phyloP scores from a whole-genome alignment of 1,140 invertebrate species.

The Macrosteles quadrilineatus region DNA sequence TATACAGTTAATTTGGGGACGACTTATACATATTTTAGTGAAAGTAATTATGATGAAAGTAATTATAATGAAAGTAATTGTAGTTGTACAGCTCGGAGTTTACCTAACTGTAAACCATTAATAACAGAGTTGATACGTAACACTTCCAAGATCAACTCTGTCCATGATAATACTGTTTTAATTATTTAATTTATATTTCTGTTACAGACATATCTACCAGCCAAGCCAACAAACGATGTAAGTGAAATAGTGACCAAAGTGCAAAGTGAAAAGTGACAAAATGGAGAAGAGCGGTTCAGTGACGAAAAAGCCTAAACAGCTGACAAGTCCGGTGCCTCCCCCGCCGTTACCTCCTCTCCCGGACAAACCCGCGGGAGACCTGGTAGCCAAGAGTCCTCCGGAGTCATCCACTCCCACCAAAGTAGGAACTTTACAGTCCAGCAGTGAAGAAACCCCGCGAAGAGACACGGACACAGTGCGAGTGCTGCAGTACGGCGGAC shows the following conservation, averaged over 20 bases:
- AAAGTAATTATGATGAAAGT: too few relatives aligned
- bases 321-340: constrained; percentile 9
- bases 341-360: constrained; percentile 17
- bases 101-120: too few relatives aligned
- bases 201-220: too few relatives aligned
- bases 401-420: constrained; percentile 12
- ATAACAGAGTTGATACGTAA: too few relatives aligned
- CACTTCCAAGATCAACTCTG: too few relatives aligned
- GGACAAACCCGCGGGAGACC: constrained; percentile 18
- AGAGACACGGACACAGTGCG: background rate
- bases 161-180: too few relatives aligned
- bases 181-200: too few relatives aligned
- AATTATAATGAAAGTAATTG: too few relatives aligned
- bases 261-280: background rate
- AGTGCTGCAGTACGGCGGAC: constrained; percentile 55
- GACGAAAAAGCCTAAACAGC: background rate
- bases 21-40: too few relatives aligned
- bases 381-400: constrained; percentile 33
- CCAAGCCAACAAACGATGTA: background rate
- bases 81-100: too few relatives aligned
- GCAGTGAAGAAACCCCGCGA: constrained; percentile 23
- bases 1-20: too few relatives aligned
- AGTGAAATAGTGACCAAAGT: background rate
- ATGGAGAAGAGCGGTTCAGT: background rate
- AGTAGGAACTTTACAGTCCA: constrained; percentile 18